Base-by-base conservation (phyloP, 2,888 invertebrate species). In the Morpho deidamia region DNA sequence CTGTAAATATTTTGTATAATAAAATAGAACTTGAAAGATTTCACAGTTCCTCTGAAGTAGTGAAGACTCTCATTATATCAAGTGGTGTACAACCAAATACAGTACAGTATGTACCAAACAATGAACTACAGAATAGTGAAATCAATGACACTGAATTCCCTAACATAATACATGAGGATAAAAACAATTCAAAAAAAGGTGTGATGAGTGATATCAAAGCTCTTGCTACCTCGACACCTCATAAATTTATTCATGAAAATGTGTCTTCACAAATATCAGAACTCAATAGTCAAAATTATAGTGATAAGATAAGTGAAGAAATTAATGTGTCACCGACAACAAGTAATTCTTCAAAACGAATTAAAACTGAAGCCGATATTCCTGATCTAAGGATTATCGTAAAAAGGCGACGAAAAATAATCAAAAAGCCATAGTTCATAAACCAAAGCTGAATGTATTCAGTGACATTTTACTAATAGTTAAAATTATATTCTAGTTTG, bases 381-480 rank as follows among this genome's bases (percentile, higher is more conserved):
- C 88, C 88, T 12, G 88, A 88, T 65, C 72, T 88, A 5, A 78
- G 83, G 65, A 81, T 88, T 71, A 77, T 83, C 63, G 74, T 83
- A 8, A 81, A 70, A 62, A 74, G 85, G 63, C 71, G 81, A 58
- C 76, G 78, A 56, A 83, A 75, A 74, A 52, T 69, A 39, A 48
- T 70, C 35, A 52, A 71, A n/a, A 83, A 73, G 58, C 58, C 63
- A 11, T 37, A 46, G 38, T 35, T 47, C 11, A 23, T 5, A 23
- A 23, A 23, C 23, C 23, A 23, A 23, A 23, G 3, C 23, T 23
- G 23, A 23, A 23, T 5, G 23, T 23, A 23, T 23, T 23, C 2
- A 23, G 23, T 23, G 5, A 23, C 23, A 5, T 23, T 23, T 23
- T 23, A 23, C 1, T 23, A 23, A 23, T 23, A 23, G 23, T 23